Evolutionary conservation across 2,888 invertebrate genomes (phyloP).

Genomic region (Callyntrura sp.): DNA sequence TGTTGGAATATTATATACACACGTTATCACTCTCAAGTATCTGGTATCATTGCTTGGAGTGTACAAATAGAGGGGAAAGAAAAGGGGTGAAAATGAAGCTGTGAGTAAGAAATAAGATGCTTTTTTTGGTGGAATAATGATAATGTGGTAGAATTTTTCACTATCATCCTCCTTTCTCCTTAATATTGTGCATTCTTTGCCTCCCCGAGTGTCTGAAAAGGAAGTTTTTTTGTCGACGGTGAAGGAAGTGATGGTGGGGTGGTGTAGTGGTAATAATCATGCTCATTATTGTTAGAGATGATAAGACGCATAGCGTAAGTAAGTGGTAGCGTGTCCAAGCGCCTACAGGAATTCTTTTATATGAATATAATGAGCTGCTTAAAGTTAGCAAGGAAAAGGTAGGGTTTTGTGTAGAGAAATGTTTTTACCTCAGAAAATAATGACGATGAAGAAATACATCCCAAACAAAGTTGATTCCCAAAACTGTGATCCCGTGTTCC

Average conservation of each 20-base stretch:
- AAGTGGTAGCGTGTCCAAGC: neutral
- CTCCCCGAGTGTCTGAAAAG: neutral
- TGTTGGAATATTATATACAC: neutral
- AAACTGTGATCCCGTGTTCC: constrained; percentile 93
- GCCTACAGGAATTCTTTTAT: neutral
- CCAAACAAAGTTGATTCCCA: constrained; percentile 92
- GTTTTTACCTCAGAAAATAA: constrained; percentile 80
- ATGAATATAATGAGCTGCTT: neutral
- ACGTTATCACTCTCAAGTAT: neutral
- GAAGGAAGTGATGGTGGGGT: constrained; percentile 10
- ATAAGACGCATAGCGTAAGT: too few species aligned
- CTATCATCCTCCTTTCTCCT: neutral
- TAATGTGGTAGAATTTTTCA: constrained; percentile 20
- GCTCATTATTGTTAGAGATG: constrained; percentile 37
- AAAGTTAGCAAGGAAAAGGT: neutral
- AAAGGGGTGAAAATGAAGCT: neutral
- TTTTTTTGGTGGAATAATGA: constrained; percentile 17
- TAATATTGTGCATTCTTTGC: neutral
- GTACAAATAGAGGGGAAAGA: neutral
- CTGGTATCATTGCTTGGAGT: neutral
- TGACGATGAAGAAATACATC: constrained; percentile 88
- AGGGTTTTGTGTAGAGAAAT: neutral
- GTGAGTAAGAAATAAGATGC: neutral
- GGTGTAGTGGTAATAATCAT: constrained; percentile 37
- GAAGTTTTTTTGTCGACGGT: neutral